Evolutionary conservation across 2,797 vertebrate genomes (phyloP).

Genomic region (Lithobates sylvaticus): DNA sequence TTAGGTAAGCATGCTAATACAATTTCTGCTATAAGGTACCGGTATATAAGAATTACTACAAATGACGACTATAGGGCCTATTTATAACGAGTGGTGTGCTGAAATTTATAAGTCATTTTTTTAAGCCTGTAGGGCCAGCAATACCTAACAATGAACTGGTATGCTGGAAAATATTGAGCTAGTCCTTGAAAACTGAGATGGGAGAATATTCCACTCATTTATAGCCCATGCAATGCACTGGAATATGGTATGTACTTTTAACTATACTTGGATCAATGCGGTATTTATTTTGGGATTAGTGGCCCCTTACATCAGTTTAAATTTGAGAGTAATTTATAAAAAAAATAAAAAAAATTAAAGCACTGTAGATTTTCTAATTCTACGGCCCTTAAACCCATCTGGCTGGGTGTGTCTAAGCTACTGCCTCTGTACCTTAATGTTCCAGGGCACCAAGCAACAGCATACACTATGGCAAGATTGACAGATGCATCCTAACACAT

Average conservation of each 20-base stretch:
- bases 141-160: no score
- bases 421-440: slow-evolving; percentile 79
- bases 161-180: no score
- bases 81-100: no score
- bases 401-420: slow-evolving; percentile 65
- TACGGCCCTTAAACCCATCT: background rate
- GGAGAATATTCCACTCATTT: no score
- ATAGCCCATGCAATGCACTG: no score
- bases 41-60: no score
- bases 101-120: background rate
- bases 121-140: background rate
- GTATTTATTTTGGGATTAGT: background rate
- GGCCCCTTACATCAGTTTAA: background rate
- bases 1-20: no score
- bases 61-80: no score
- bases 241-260: no score
- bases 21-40: no score
- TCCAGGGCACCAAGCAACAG: slow-evolving; percentile 84
- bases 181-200: no score
- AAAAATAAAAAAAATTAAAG: background rate
- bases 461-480: slow-evolving; percentile 83
- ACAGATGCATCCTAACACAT: slow-evolving; percentile 79
- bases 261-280: no score
- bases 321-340: slow-evolving; percentile 1
- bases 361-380: slow-evolving; percentile 8